Evolutionary conservation across 1,140 invertebrate species (phyloP), one percentile per base, ranked within the genome.

Genomic region (Archivesica marissinica): DNA sequence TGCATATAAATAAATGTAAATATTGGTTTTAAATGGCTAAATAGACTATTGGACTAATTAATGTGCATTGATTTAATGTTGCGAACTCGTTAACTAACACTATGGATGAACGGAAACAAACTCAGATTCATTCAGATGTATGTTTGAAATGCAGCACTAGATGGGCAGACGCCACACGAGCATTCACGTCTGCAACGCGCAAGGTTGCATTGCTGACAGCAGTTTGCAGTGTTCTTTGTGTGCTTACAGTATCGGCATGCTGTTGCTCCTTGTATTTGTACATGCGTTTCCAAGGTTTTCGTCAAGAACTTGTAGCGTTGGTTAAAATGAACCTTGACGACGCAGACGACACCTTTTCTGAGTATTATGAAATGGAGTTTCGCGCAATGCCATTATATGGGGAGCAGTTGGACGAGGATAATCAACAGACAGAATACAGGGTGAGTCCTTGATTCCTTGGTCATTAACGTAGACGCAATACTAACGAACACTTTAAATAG

Each of bases 1-100:
- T 52, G 6, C 20, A 64, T 30, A 64, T 64, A 64, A 64, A 64
- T 64, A 30, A 64, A 64, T 64, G 59, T 35, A 64, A 64, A 64
- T 33, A 64, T 35, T 25, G 59, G n/a, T n/a, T n/a, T n/a, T n/a
- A n/a, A n/a, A n/a, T n/a, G n/a, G n/a, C n/a, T n/a, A n/a, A n/a
- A n/a, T n/a, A n/a, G n/a, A n/a, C n/a, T n/a, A n/a, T n/a, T n/a
- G n/a, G n/a, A n/a, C n/a, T n/a, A n/a, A n/a, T n/a, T n/a, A n/a
- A n/a, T n/a, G n/a, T n/a, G n/a, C n/a, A n/a, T n/a, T n/a, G n/a
- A n/a, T n/a, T n/a, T n/a, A n/a, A n/a, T n/a, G n/a, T n/a, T n/a
- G n/a, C n/a, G n/a, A n/a, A n/a, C n/a, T n/a, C n/a, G n/a, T n/a
- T n/a, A n/a, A n/a, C n/a, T n/a, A n/a, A n/a, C n/a, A n/a, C n/a